A percentile compares a stretch with the other conserved stretches of the same genome.
phyloP scores from a whole-genome alignment of 2,888 invertebrate genomes.

The Apodemia duryi region DNA sequence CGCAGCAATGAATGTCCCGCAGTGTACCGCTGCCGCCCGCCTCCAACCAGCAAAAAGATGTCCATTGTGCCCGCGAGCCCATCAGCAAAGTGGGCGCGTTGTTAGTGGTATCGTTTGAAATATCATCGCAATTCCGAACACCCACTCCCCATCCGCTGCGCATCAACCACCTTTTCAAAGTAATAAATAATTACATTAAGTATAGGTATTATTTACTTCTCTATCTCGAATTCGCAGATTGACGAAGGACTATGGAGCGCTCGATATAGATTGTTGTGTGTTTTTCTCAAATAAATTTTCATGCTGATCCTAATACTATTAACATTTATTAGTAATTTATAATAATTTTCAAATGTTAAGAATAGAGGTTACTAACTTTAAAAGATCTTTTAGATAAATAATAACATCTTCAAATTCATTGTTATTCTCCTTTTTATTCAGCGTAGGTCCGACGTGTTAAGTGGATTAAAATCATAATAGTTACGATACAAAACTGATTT shows the following conservation, averaged over 20 bases:
- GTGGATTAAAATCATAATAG: constrained; percentile 21
- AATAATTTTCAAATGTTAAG: neutral
- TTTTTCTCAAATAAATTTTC: no score
- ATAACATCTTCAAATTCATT: neutral
- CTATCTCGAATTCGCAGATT: no score
- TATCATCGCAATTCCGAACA: constrained; percentile 19
- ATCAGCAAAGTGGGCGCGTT: constrained; percentile 24
- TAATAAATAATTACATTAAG: neutral
- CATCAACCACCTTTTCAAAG: neutral
- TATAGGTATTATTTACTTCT: no score
- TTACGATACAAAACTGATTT: neutral
- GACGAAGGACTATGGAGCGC: no score
- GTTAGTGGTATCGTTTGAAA: constrained; percentile 21
- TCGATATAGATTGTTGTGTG: no score
- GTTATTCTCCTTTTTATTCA: neutral
- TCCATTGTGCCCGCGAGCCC: constrained; percentile 25
- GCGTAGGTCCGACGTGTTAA: neutral
- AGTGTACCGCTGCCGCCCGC: constrained; percentile 22
- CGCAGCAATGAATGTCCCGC: neutral
- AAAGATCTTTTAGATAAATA: neutral
- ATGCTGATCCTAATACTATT: no score
- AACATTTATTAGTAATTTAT: no score
- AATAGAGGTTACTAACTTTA: neutral
- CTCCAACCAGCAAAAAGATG: constrained; percentile 22
- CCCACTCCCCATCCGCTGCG: neutral